phyloP scores from a whole-genome alignment of 1,140 invertebrate species.

The Lasioglossum albipes region DNA sequence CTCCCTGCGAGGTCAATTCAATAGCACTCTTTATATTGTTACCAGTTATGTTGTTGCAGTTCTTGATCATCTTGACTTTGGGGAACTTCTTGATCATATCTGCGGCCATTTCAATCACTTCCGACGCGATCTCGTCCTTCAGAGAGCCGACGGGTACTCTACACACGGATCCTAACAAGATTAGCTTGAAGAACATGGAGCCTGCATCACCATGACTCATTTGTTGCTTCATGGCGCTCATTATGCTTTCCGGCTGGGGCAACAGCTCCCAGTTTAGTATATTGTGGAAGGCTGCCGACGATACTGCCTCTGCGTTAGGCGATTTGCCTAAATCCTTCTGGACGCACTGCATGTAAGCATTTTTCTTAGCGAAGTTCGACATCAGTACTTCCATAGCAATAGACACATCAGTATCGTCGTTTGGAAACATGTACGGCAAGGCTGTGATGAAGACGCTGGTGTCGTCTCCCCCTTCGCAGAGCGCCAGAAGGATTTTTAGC shows the following conservation, averaged over 20 bases:
- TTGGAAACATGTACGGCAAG: conserved; percentile 83
- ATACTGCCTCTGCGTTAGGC: conserved; percentile 65
- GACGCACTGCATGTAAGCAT: conserved; percentile 73
- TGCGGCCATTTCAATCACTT: conserved; percentile 73
- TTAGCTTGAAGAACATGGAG: conserved; percentile 75
- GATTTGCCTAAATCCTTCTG: conserved; percentile 72
- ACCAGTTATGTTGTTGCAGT: conserved; percentile 72
- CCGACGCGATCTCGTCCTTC: conserved; percentile 58
- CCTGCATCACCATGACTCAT: conserved; percentile 67
- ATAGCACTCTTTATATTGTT: conserved; percentile 71
- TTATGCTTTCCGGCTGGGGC: conserved; percentile 67
- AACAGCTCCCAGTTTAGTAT: conserved; percentile 71
- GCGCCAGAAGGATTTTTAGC: conserved; percentile 71
- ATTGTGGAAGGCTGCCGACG: conserved; percentile 72
- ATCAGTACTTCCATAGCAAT: conserved; percentile 79
- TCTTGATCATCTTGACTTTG: conserved; percentile 56
- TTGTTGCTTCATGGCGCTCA: conserved; percentile 68
- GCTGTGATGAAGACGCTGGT: conserved; percentile 77
- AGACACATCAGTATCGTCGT: conserved; percentile 75
- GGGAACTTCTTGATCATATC: conserved; percentile 70
- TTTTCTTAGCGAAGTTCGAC: conserved; percentile 78
- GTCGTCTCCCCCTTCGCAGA: conserved; percentile 70
- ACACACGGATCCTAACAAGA: conserved; percentile 75
- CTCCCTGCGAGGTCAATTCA: conserved; percentile 63
- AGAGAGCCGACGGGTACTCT: conserved; percentile 71